Conservation (phyloP, 1,140 invertebrate species). For the Papilio dardanus region DNA sequence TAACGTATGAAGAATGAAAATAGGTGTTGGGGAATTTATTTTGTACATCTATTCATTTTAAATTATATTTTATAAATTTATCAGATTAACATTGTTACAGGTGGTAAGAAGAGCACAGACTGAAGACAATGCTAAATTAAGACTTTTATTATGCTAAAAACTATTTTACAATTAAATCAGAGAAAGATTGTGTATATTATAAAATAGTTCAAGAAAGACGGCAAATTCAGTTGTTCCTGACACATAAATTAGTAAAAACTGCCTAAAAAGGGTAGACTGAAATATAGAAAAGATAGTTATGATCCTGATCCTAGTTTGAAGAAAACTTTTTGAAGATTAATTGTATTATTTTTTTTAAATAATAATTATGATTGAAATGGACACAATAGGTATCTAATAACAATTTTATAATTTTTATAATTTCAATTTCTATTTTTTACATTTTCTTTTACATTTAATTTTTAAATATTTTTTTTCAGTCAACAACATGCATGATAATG, state of each 20-base stretch:
- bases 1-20: too few relatives aligned
- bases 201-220: background rate
- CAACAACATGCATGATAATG: background rate
- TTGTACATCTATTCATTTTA: background rate
- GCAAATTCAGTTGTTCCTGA: background rate
- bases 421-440: too few relatives aligned
- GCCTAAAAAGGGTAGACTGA: background rate
- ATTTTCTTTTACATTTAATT: background rate
- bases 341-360: background rate
- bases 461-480: background rate
- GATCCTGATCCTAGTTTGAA: background rate
- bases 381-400: background rate
- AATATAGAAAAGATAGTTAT: background rate
- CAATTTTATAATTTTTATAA: background rate
- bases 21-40: slow-evolving; percentile 1
- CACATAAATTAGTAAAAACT: background rate
- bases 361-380: background rate
- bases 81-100: background rate
- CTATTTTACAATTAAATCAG: background rate
- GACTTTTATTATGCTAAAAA: background rate
- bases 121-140: background rate
- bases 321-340: background rate
- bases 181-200: background rate
- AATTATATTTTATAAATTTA: background rate
- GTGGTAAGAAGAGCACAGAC: background rate